A percentile compares a stretch with the other conserved stretches of the same genome.
Conservation (phyloP, 2,113 vertebrate genomes). For the Anhinga anhinga region DNA sequence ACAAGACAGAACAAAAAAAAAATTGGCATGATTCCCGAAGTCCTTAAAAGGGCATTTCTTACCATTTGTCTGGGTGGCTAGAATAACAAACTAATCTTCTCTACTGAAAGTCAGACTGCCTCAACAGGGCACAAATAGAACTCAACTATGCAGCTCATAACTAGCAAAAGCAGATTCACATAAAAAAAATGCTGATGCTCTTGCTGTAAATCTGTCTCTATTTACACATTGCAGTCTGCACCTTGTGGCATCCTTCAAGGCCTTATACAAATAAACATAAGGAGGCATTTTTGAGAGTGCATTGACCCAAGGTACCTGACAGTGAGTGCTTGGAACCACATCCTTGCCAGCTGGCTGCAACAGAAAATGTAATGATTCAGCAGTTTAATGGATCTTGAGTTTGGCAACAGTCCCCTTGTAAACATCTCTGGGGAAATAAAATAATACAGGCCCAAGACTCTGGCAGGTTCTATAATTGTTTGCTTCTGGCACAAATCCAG, state of each 20-base stretch:
- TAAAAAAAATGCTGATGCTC: not conserved
- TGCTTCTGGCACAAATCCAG: conserved; percentile 62
- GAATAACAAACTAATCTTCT: conserved; percentile 42
- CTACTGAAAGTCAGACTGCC: conserved; percentile 23
- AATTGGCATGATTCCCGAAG: not conserved
- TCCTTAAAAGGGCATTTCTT: conserved; percentile 66
- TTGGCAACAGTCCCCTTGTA: conserved; percentile 51
- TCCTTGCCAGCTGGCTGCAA: conserved; percentile 63
- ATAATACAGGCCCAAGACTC: conserved; percentile 44
- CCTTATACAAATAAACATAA: conserved; percentile 62
- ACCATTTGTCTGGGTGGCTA: conserved; percentile 6
- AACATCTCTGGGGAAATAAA: conserved; percentile 66
- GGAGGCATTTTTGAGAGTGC: conserved; percentile 30
- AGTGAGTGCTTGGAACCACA: conserved; percentile 42
- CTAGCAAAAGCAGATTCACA: not conserved
- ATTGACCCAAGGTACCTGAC: conserved; percentile 50
- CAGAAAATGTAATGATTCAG: conserved; percentile 67
- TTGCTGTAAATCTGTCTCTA: conserved; percentile 8
- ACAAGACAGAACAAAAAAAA: not conserved
- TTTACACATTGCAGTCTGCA: conserved; percentile 33
- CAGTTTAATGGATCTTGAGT: conserved; percentile 66
- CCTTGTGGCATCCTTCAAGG: conserved; percentile 53
- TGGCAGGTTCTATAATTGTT: conserved; percentile 60
- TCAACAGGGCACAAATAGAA: not conserved
- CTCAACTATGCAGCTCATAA: not conserved